phyloP scores from a whole-genome alignment of 2,113 vertebrate genomes.

The Ondatra zibethicus region DNA sequence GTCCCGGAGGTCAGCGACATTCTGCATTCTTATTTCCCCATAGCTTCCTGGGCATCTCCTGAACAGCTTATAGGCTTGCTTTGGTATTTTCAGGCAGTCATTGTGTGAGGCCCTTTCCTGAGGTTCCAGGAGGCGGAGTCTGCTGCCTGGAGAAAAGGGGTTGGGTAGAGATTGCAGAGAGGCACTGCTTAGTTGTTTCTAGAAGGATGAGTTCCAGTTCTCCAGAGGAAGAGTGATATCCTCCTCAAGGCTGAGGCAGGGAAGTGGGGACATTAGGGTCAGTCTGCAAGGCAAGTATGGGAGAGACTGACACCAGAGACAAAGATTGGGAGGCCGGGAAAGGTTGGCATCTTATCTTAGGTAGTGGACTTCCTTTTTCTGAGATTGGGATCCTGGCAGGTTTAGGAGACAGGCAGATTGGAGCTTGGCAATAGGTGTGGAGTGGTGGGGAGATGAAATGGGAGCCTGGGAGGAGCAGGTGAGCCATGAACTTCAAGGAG shows the following conservation, averaged over 20 bases:
- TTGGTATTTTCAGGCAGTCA: neutral
- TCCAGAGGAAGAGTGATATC: neutral
- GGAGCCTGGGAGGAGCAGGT: neutral
- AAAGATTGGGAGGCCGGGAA: neutral
- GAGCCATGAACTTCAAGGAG: fast-evolving
- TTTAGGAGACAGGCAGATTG: neutral
- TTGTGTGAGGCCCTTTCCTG: too few species aligned
- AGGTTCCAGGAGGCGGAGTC: neutral
- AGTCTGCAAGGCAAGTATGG: neutral
- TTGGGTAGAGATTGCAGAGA: neutral
- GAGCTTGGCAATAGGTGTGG: neutral
- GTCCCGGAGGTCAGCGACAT: neutral
- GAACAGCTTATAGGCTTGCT: neutral
- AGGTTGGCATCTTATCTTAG: neutral
- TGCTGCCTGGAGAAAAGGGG: neutral
- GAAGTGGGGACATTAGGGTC: too few species aligned
- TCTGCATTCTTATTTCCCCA: neutral
- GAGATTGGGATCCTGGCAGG: neutral
- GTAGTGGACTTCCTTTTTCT: neutral
- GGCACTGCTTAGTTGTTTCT: neutral
- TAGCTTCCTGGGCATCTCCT: neutral
- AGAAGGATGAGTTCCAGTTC: neutral
- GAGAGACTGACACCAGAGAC: neutral
- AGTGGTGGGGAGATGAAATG: neutral
- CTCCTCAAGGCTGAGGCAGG: neutral